A percentile compares a stretch with the other conserved stretches of the same genome.
Evolutionary conservation across 2,888 invertebrate species (phyloP).

Genomic region (Drosophila nr. perissopoda): DNA sequence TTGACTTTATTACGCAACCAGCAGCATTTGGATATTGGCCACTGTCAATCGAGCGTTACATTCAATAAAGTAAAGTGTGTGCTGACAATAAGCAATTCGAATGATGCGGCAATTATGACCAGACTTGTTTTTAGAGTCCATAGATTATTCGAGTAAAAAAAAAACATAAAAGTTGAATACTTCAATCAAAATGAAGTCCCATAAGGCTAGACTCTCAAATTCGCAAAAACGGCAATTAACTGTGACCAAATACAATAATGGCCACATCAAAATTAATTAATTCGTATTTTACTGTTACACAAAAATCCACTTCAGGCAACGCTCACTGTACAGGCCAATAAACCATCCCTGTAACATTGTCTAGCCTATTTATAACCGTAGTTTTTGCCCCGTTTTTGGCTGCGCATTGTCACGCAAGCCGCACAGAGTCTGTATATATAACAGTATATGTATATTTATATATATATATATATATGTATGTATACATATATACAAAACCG

Average conservation of each 20-base stretch:
- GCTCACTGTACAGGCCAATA: constrained; percentile 41
- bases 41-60: constrained; percentile 27
- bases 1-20: constrained; percentile 65
- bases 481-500: constrained; percentile 48
- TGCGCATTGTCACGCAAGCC: constrained; percentile 73
- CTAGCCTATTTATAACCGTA: constrained; percentile 22
- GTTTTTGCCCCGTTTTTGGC: constrained; percentile 20
- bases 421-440: constrained; percentile 36
- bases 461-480: constrained; percentile 8
- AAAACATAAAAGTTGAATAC: background rate
- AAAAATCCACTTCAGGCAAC: constrained; percentile 1
- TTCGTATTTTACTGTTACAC: background rate
- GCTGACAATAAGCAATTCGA: background rate
- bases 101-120: background rate
- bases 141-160: background rate
- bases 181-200: constrained; percentile 1
- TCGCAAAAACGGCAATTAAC: background rate
- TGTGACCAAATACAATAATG: background rate
- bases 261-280: background rate
- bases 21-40: constrained; percentile 41
- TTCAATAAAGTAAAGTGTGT: constrained; percentile 55
- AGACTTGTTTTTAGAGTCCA: background rate
- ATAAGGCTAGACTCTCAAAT: background rate
- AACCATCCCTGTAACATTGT: constrained; percentile 13
- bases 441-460: constrained; percentile 18